Conservation (phyloP, 2,797 vertebrate genomes). For the Enteromius paludinosus region DNA sequence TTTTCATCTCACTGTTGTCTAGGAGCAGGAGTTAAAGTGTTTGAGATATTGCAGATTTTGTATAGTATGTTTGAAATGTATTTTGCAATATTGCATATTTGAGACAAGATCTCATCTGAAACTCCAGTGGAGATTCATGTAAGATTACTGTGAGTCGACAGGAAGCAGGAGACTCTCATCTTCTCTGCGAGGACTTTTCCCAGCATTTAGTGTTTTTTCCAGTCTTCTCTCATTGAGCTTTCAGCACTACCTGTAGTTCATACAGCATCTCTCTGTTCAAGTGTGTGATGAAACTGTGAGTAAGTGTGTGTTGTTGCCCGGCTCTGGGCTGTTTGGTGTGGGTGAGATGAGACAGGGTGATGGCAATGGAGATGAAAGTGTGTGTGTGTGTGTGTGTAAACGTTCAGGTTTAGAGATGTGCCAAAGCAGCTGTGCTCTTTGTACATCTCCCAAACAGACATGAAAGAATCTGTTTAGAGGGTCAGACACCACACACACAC, state of each 20-base stretch:
- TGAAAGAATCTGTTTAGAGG: conserved; percentile 57
- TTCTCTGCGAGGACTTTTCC: background rate
- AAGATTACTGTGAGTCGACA: background rate
- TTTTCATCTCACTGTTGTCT: background rate
- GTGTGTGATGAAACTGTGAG: conserved; percentile 29
- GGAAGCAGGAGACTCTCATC: background rate
- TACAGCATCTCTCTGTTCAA: conserved; percentile 8
- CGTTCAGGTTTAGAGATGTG: conserved; percentile 45
- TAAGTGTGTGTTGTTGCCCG: conserved; percentile 40
- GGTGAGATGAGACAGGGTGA: conserved; percentile 45
- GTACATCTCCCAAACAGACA: conserved; percentile 56
- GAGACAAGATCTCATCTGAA: background rate
- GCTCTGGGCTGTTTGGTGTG: conserved; percentile 33
- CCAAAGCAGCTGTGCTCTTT: conserved; percentile 58
- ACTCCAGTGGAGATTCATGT: too few relatives aligned
- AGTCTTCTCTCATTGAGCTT: conserved; percentile 10
- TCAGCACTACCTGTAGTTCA: background rate
- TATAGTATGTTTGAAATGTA: too few relatives aligned
- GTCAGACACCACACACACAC: conserved; percentile 11
- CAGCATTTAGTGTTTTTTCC: background rate
- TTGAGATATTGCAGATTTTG: too few relatives aligned
- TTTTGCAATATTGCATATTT: background rate
- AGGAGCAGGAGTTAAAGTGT: too few relatives aligned
- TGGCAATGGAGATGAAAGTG: conserved; percentile 55
- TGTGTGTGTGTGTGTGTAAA: conserved; percentile 43